Evolutionary conservation across 2,113 vertebrate species (phyloP).

Genomic region (Chlamydotis undulata): DNA sequence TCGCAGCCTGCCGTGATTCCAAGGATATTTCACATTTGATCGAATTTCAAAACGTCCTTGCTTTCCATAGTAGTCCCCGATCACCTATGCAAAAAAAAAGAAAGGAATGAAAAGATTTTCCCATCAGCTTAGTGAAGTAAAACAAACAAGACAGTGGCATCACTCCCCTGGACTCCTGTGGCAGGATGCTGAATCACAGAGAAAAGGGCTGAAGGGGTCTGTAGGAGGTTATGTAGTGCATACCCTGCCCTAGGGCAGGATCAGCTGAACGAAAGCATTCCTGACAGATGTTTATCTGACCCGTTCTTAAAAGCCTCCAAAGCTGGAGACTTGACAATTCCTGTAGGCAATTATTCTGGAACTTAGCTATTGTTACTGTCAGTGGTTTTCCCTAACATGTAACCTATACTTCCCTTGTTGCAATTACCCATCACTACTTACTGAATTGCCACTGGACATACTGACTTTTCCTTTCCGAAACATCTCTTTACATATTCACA

Average conservation of each 20-base stretch:
- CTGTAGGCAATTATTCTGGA: neutral
- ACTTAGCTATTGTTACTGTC: neutral
- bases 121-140: neutral
- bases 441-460: rapidly evolving
- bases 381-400: neutral
- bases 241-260: neutral
- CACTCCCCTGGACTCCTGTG: neutral
- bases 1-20: conserved; percentile 74
- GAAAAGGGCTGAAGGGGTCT: neutral
- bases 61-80: conserved; percentile 91
- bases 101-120: neutral
- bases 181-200: neutral
- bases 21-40: conserved; percentile 83
- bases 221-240: neutral
- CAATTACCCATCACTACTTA: neutral
- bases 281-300: conserved; percentile 15
- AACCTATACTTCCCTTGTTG: neutral
- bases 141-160: neutral
- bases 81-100: conserved; percentile 75
- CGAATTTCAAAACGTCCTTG: conserved; percentile 87
- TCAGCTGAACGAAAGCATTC: conserved; percentile 4
- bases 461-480: neutral
- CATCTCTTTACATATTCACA: neutral
- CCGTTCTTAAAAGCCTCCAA: neutral
- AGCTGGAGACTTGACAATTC: neutral